A percentile compares a stretch with the other conserved stretches of the same genome.
Evolutionary conservation across 2,888 invertebrate genomes (phyloP).

Genomic region (Aleiodes testaceus): DNA sequence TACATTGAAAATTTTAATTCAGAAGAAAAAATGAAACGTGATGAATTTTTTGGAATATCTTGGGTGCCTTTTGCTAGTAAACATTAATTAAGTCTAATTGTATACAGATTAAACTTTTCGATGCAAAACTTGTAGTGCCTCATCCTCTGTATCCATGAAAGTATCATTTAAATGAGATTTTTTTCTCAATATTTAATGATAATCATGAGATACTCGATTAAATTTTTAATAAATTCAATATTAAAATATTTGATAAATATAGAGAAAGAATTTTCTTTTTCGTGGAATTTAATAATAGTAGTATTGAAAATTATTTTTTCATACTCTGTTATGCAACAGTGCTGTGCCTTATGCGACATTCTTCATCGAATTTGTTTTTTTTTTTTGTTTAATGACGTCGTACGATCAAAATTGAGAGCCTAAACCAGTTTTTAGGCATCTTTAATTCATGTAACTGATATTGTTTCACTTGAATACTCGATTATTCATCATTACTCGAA

Average conservation of each 20-base stretch:
- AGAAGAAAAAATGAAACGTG: background rate
- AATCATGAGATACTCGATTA: constrained; percentile 6
- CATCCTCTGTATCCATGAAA: background rate
- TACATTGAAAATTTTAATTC: background rate
- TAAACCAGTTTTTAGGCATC: constrained; percentile 61
- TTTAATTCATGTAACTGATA: constrained; percentile 54
- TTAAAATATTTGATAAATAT: constrained; percentile 24
- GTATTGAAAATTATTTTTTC: constrained; percentile 25
- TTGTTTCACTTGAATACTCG: constrained; percentile 42
- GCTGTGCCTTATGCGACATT: constrained; percentile 47
- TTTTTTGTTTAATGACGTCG: too few species aligned
- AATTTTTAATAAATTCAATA: constrained; percentile 34
- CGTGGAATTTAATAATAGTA: constrained; percentile 14
- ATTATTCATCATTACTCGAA: constrained; percentile 33
- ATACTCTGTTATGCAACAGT: constrained; percentile 39
- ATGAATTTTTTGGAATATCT: constrained; percentile 21
- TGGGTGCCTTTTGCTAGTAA: constrained; percentile 38
- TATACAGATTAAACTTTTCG: constrained; percentile 22
- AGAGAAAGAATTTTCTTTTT: background rate
- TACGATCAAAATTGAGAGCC: constrained; percentile 64
- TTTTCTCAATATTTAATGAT: background rate
- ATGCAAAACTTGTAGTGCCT: background rate
- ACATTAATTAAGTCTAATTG: constrained; percentile 21
- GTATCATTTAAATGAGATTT: background rate
- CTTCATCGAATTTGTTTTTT: constrained; percentile 3